phyloP scores from a whole-genome alignment of 1,140 invertebrate genomes.

The Drosophila sproati region DNA sequence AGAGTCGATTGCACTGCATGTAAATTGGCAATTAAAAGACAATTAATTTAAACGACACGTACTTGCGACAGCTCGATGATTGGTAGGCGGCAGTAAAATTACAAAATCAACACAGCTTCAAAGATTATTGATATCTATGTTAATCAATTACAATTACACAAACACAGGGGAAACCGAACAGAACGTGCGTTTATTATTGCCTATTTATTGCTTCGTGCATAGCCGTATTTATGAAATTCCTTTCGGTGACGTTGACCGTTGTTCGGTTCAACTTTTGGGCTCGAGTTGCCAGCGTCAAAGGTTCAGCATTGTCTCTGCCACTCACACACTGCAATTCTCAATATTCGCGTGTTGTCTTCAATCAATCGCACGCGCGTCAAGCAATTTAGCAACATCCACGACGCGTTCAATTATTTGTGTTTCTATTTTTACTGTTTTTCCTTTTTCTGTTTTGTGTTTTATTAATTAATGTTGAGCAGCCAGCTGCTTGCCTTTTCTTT shows the following conservation, averaged over 20 bases:
- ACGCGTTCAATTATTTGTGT: conserved; percentile 22
- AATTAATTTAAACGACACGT: conserved; percentile 36
- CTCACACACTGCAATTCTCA: conserved; percentile 33
- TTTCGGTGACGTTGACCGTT: conserved; percentile 63
- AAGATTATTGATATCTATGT: conserved; percentile 2
- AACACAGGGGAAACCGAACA: conserved; percentile 11
- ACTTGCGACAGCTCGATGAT: conserved; percentile 47
- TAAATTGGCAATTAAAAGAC: conserved; percentile 5
- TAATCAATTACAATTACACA: conserved; percentile 34
- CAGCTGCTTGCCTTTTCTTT: conserved; percentile 49
- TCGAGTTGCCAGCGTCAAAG: conserved; percentile 35
- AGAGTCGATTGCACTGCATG: background rate
- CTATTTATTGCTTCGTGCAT: conserved; percentile 39
- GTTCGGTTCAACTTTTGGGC: conserved; percentile 28
- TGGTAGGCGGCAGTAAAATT: conserved; percentile 25
- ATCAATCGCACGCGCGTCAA: conserved; percentile 49
- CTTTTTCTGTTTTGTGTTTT: conserved; percentile 42
- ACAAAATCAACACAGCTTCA: background rate
- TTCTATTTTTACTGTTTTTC: conserved; percentile 30
- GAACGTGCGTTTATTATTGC: conserved; percentile 27
- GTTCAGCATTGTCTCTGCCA: conserved; percentile 45
- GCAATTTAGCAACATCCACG: conserved; percentile 42
- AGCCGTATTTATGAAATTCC: conserved; percentile 36
- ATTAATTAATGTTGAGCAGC: conserved; percentile 51
- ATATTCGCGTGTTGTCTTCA: conserved; percentile 53